Base-by-base conservation (phyloP, 2,888 invertebrate genomes). In the Odontocerum albicorne region DNA sequence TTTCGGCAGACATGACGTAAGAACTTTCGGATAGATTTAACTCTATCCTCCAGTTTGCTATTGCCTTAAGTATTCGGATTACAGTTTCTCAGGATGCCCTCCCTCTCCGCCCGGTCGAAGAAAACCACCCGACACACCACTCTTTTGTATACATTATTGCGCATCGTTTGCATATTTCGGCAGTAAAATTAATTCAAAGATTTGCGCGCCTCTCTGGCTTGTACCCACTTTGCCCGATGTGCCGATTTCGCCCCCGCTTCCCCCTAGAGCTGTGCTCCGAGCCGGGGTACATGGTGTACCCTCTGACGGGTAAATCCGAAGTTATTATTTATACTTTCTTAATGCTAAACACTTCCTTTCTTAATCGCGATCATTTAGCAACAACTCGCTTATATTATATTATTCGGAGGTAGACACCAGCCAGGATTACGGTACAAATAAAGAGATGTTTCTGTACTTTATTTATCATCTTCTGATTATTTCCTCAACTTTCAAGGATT, bases 101-200 rank as follows among this genome's bases (percentile, higher is more conserved):
- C 35, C 57, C 33, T 19, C 49, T 13, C 22, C 50, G 22, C 50
- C 43, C 13, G 32, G 17, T n/a, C 31, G 10, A 40, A 40, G 40
- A 40, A 40, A 21, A 13, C 33, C 69, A 65, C 67, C 64, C 74
- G 31, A 12, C 72, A 73, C 76, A 71, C 77, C 75, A 77, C 76
- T 77, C 77, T 78, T 78, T 78, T 75, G 77, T 77, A 75, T 75
- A 76, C 75, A 75, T 77, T 77, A 78, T 78, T 77, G 77, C 75
- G 74, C 68, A 65, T 62, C 66, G 77, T 78, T 78, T 77, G 77
- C 78, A 78, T 78, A 78, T 77, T 78, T 75, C 71, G 71, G 73
- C 74, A 76, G 75, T 78, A 76, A 78, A 78, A 78, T 78, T 78
- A 77, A 78, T 78, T 78, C 77, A 75, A 77, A 78, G 78, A 78